These are phyloP conservation scores for Ptilorrhoa leucosticta DNA, from an alignment of 2,113 vertebrate species.

Conservation along the genomic window DNA sequence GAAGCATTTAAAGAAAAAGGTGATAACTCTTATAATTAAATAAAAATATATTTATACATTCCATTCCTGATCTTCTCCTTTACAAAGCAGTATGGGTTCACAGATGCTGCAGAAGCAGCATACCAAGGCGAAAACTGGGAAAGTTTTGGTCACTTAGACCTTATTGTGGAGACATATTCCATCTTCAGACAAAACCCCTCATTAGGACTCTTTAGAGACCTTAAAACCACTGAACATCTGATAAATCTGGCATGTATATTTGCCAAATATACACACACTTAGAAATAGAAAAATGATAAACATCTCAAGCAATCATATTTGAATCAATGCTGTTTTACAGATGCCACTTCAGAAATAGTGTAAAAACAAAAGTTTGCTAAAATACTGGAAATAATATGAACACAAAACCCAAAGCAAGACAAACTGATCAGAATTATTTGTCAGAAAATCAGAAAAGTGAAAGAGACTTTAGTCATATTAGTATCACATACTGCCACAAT, in stretches of 20 bases:
- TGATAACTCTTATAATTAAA: not conserved
- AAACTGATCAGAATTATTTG: not conserved
- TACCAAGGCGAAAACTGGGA: not conserved
- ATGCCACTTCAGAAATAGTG: fast-evolving
- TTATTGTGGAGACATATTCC: not conserved
- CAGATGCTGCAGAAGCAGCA: not conserved
- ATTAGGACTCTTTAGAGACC: not conserved
- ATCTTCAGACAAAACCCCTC: not conserved
- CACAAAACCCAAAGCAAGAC: not conserved
- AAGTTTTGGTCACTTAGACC: not conserved
- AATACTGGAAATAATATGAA: not conserved
- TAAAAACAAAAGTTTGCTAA: not conserved
- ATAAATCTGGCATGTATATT: not conserved
- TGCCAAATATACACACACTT: not conserved
- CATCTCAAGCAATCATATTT: not conserved
- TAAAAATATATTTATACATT: not conserved
- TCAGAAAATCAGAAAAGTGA: not conserved
- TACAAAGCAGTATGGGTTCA: not conserved
- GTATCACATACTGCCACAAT: not conserved
- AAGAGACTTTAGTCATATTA: not conserved
- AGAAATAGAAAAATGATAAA: not conserved
- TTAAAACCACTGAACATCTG: not conserved
- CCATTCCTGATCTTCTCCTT: not conserved
- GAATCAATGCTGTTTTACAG: not conserved
- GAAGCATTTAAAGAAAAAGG: not conserved